Evolutionary conservation across 1,140 invertebrate genomes (phyloP), one percentile per base, ranked within the genome.

Genomic region (Formica selysi): DNA sequence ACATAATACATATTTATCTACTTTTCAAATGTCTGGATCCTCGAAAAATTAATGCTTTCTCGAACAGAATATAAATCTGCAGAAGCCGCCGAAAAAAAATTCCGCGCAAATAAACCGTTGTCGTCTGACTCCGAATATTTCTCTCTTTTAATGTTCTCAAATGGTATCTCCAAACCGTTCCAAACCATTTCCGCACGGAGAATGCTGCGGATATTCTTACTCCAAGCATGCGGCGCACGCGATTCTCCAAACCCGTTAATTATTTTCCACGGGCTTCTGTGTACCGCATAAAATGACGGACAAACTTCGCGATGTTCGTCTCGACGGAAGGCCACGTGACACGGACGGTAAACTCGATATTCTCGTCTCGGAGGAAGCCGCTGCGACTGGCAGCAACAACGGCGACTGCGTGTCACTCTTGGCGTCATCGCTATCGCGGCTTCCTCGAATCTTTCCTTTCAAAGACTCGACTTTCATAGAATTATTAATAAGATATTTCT

Each of bases 271-370:
- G 61, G 22, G 48, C 54, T 51, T 16, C n/a, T 32, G 68, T 22
- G 67, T 54, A 54, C 13, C 36, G 38, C 51, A 41, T 67, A 61
- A 85, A 87, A 85, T 78, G 64, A 85, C 71, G 87, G 61, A 22
- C 65, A 88, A 88, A 85, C 86, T 89, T 88, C 38, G 59, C 84
- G 86, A 86, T 80, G 87, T 62, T 88, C 88, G 29, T 68, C 81
- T 54, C 41, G 62, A 83, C 54, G 76, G 67, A 88, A 70, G 78
- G 54, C 87, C 74, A 80, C 87, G 88, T 54, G 81, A 59, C 70
- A 65, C 67, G 68, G 48, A 54, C 65, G 51, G 67, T 59, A 89
- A 89, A 88, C 81, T 88, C 85, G 76, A 88, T 83, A 83, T 88
- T 88, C 81, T 36, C 68, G 62, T 88, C 88, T 83, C 38, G 41